phyloP scores from a whole-genome alignment of 2,113 vertebrate species.

The Oophaga pumilio region DNA sequence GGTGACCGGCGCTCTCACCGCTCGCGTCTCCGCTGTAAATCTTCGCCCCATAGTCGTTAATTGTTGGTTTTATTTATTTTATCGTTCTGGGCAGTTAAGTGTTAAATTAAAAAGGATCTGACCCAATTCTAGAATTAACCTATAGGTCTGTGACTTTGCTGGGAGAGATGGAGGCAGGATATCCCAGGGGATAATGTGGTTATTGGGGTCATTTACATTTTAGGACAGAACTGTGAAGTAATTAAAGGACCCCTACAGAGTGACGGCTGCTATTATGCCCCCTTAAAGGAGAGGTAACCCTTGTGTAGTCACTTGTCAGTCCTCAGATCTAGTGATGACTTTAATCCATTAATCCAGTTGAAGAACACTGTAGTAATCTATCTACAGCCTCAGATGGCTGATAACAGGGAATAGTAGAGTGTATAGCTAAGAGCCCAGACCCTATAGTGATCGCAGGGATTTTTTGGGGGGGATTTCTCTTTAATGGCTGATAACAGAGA shows the following conservation, averaged over 20 bases:
- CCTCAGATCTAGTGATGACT: neutral
- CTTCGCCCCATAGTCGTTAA: neutral
- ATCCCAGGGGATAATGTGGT: neutral
- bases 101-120: neutral
- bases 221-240: neutral
- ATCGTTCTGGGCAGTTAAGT: neutral
- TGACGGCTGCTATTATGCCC: neutral
- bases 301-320: neutral
- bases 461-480: too few species aligned
- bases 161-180: too few species aligned
- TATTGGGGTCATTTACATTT: constrained; percentile 3
- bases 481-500: too few species aligned
- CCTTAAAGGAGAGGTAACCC: neutral
- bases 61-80: neutral
- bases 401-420: neutral
- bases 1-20: too few species aligned
- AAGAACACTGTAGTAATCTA: neutral
- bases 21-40: neutral
- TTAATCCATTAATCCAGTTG: neutral
- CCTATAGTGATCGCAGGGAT: too few species aligned
- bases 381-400: neutral
- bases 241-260: neutral
- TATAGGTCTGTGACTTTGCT: neutral
- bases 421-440: neutral
- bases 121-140: neutral